Evolutionary conservation across 2,113 vertebrate species (phyloP).

Genomic region (Thunnus maccoyii): DNA sequence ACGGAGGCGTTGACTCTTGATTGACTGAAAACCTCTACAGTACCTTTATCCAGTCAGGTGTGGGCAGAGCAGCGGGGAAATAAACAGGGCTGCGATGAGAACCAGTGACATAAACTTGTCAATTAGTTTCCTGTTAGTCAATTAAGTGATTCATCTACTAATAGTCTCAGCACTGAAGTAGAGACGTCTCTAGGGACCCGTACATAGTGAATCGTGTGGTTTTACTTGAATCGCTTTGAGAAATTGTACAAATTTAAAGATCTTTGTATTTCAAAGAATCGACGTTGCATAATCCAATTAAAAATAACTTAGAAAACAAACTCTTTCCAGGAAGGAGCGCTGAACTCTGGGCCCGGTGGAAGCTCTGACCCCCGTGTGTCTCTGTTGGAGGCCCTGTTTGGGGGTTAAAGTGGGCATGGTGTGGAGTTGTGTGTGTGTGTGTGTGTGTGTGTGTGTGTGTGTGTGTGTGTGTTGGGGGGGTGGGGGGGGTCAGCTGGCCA

Average conservation of each 20-base stretch:
- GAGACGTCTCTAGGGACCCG: too few species aligned
- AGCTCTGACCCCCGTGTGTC: slow-evolving; percentile 53
- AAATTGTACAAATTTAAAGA: background rate
- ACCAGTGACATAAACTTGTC: too few species aligned
- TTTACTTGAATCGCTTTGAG: too few species aligned
- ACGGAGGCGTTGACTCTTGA: background rate
- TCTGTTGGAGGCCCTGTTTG: slow-evolving; percentile 52
- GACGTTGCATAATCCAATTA: background rate
- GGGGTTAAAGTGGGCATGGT: slow-evolving; percentile 29
- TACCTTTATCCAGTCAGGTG: too few species aligned
- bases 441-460: slow-evolving; percentile 9
- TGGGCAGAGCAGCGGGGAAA: too few species aligned
- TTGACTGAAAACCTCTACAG: background rate
- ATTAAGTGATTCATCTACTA: too few species aligned
- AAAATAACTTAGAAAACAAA: slow-evolving; percentile 14
- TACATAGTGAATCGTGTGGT: too few species aligned
- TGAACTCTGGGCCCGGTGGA: slow-evolving; percentile 28
- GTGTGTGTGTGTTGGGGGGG: background rate
- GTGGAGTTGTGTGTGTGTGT: slow-evolving; percentile 9
- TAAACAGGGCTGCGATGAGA: too few species aligned
- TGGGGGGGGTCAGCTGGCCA: slow-evolving; percentile 58
- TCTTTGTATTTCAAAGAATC: background rate
- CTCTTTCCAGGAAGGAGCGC: slow-evolving; percentile 18
- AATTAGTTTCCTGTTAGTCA: too few species aligned
- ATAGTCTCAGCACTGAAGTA: too few species aligned